Base-by-base conservation (phyloP, 1,140 invertebrate species). In the Camponotus pennsylvanicus region DNA sequence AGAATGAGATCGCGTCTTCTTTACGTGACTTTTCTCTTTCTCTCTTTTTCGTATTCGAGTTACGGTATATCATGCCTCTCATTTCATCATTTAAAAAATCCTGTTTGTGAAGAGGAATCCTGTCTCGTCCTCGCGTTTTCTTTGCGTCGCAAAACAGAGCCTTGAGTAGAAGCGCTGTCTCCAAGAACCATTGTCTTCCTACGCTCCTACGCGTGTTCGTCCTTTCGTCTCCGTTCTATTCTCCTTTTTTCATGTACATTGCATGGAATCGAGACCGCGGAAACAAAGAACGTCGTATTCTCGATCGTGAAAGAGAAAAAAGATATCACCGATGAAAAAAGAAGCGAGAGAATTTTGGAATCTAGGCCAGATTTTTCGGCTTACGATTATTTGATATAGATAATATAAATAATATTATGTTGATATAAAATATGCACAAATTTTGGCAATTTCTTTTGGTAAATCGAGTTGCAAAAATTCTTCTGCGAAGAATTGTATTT, bases 121-220 rank as follows among this genome's bases (percentile, higher is more conserved):
- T 77, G 32, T 49, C 15, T 40, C 45, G 5, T 59, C 66, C 34
- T 82, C 37, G 49, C 21, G 49, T 73, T 73, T 80, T 37, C 52
- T 40, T 71, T 21, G 37, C 49, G 18, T 59, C 66, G 21, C 34
- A 34, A 55, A 59, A 37, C 34, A 11, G 8, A 82, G 37, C 21
- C 37, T 61, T 71, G 42, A 34, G 34, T 67, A 42, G 6, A 42
- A 71, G 21, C 69, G 71, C n/a, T 45, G 79, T 27, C 52, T 82
- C 67, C 52, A 82, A 52, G 79, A 73, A 34, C 79, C 79, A 82
- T 82, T 82, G 79, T 82, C 79, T 73, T 82, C 79, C 79, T 73
- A 69, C 77, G 77, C 63, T 57, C 49, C 45, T 69, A 73, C 52
- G 55, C 40, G 13, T 52, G 15, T 52, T 64, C 21, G 63, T 59